A percentile compares a stretch with the other conserved stretches of the same genome.
Evolutionary conservation across 2,888 invertebrate genomes (phyloP).

Genomic region (Acrocera orbiculus): DNA sequence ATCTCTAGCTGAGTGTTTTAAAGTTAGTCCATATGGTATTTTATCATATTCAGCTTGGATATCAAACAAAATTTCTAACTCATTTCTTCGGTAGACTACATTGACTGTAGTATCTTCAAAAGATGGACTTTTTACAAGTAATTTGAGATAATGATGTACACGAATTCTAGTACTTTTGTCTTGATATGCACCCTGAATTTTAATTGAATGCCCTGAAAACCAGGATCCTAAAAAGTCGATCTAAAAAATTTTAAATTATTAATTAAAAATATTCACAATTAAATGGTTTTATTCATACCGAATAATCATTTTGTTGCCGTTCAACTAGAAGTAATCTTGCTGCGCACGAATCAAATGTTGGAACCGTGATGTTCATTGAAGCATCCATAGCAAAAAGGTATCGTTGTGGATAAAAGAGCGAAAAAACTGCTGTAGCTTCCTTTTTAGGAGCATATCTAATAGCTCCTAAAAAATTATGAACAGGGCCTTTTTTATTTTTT

Average conservation of each 20-base stretch:
- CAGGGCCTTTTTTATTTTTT: constrained; percentile 33
- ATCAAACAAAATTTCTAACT: constrained; percentile 46
- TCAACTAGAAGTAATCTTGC: constrained; percentile 47
- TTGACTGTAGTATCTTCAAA: constrained; percentile 51
- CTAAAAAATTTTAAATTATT: constrained; percentile 25
- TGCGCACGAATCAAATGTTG: constrained; percentile 52
- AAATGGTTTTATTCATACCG: constrained; percentile 33
- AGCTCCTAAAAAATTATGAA: constrained; percentile 35
- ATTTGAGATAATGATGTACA: constrained; percentile 48
- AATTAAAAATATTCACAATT: neutral
- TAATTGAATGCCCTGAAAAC: constrained; percentile 53
- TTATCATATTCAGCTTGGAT: constrained; percentile 43
- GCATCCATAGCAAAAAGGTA: constrained; percentile 48
- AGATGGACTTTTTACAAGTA: constrained; percentile 52
- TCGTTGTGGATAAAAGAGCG: constrained; percentile 46
- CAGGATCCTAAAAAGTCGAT: constrained; percentile 55
- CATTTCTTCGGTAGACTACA: constrained; percentile 48
- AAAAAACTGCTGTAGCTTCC: constrained; percentile 38
- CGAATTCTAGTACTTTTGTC: constrained; percentile 50
- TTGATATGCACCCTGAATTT: constrained; percentile 52
- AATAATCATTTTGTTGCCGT: constrained; percentile 47
- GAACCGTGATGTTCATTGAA: constrained; percentile 54
- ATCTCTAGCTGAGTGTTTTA: constrained; percentile 43
- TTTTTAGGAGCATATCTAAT: constrained; percentile 41
- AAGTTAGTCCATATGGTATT: constrained; percentile 46